A percentile compares a stretch with the other conserved stretches of the same genome.
phyloP scores from a whole-genome alignment of 2,888 invertebrate genomes.

The Pristionchus entomophagus region DNA sequence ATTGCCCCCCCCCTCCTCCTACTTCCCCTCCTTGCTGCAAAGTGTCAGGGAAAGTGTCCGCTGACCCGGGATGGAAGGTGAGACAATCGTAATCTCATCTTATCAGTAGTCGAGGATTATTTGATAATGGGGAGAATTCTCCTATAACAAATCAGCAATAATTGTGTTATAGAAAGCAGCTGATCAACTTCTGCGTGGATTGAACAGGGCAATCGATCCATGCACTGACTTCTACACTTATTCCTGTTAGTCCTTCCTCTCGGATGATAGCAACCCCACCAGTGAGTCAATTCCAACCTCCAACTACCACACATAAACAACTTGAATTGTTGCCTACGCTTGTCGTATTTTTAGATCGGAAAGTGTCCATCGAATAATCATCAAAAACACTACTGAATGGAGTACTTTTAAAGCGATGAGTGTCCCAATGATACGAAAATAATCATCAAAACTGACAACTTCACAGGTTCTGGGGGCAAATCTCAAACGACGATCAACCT shows the following conservation, averaged over 20 bases:
- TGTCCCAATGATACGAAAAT: too few relatives aligned
- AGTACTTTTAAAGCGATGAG: too few relatives aligned
- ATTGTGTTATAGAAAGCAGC: constrained; percentile 55
- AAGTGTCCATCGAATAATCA: too few relatives aligned
- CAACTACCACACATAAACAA: too few relatives aligned
- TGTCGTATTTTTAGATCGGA: too few relatives aligned
- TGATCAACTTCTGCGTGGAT: constrained; percentile 61
- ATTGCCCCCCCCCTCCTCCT: neutral
- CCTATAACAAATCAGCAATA: too few relatives aligned
- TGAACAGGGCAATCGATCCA: constrained; percentile 67
- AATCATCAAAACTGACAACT: too few relatives aligned
- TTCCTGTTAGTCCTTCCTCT: constrained; percentile 59
- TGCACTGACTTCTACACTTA: constrained; percentile 68
- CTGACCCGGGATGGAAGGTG: neutral
- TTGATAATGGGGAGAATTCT: too few relatives aligned
- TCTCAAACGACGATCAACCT: constrained; percentile 65
- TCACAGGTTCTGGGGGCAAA: constrained; percentile 67
- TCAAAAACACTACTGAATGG: too few relatives aligned
- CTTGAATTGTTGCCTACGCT: too few relatives aligned
- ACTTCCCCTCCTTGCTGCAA: constrained; percentile 14
- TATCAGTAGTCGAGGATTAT: too few relatives aligned
- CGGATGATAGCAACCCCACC: neutral
- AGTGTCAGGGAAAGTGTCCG: neutral
- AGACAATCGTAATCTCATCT: too few relatives aligned
- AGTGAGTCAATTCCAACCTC: neutral